phyloP scores from a whole-genome alignment of 2,797 vertebrate species.

The Myotis daubentonii region DNA sequence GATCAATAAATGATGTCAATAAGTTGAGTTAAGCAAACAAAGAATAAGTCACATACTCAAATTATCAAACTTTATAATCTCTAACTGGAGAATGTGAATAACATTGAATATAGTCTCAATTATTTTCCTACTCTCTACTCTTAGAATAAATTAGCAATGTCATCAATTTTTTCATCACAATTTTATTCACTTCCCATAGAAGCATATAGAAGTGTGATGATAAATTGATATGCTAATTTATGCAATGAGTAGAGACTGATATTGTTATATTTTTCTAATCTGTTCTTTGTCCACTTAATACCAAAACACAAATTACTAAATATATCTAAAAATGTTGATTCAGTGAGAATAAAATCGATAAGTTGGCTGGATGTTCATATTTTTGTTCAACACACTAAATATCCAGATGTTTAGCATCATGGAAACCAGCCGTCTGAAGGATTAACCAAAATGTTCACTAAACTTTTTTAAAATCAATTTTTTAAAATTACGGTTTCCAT shows the following conservation, averaged over 20 bases:
- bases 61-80: background rate
- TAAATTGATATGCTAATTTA: background rate
- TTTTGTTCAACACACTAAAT: background rate
- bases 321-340: background rate
- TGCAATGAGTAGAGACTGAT: background rate
- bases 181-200: background rate
- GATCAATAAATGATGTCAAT: constrained; percentile 27
- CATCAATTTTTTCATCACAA: background rate
- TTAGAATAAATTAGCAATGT: background rate
- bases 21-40: background rate
- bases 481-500: background rate
- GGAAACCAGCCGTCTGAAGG: background rate
- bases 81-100: background rate
- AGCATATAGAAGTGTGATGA: background rate
- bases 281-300: background rate
- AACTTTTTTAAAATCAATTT: background rate
- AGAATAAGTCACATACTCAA: background rate
- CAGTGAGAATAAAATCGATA: background rate
- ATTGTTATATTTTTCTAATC: background rate
- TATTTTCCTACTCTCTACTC: constrained; percentile 4
- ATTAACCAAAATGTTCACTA: background rate
- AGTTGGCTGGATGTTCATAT: background rate
- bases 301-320: background rate
- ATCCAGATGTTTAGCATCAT: background rate
- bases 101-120: background rate